Percentiles rank a stretch among this genome's conserved stretches.
These are phyloP conservation scores for Colinus virginianus DNA, from an alignment of 2,113 vertebrate species.

Conservation along the genomic window DNA sequence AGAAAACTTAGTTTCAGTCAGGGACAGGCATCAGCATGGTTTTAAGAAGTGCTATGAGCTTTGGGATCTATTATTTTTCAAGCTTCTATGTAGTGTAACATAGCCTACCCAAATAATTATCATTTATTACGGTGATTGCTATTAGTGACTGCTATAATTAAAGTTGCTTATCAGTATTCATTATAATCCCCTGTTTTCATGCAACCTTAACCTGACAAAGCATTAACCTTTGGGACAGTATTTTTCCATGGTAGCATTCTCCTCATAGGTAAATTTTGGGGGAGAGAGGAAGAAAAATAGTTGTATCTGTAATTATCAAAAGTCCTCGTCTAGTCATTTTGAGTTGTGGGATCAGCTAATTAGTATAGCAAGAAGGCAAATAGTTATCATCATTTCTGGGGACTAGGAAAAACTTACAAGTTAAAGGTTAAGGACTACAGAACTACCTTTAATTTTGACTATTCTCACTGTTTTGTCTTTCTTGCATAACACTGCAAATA, in stretches of 20 bases:
- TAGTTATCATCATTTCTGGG: neutral
- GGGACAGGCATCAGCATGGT: neutral
- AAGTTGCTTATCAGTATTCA: conserved; percentile 22
- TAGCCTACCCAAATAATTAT: conserved; percentile 38
- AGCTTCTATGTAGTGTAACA: conserved; percentile 2
- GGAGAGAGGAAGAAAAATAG: neutral
- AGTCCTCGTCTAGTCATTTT: neutral
- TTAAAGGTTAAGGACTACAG: neutral
- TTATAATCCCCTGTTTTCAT: conserved; percentile 57
- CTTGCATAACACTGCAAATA: rapidly evolving
- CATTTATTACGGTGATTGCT: conserved; percentile 43
- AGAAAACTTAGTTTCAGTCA: conserved; percentile 57
- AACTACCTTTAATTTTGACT: neutral
- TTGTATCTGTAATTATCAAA: neutral
- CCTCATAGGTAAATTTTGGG: neutral
- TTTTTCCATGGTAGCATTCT: neutral
- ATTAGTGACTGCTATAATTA: conserved; percentile 54
- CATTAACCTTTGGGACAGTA: conserved; percentile 6
- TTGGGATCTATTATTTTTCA: neutral
- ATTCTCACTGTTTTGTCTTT: neutral
- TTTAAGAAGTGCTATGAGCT: neutral
- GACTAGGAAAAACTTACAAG: neutral
- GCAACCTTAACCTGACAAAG: conserved; percentile 40
- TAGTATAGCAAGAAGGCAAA: neutral
- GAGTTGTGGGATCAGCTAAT: neutral